Percentiles rank a stretch among this genome's conserved stretches.
Conservation (phyloP, 2,797 vertebrate genomes). For the Gadopsis bispinosus region DNA sequence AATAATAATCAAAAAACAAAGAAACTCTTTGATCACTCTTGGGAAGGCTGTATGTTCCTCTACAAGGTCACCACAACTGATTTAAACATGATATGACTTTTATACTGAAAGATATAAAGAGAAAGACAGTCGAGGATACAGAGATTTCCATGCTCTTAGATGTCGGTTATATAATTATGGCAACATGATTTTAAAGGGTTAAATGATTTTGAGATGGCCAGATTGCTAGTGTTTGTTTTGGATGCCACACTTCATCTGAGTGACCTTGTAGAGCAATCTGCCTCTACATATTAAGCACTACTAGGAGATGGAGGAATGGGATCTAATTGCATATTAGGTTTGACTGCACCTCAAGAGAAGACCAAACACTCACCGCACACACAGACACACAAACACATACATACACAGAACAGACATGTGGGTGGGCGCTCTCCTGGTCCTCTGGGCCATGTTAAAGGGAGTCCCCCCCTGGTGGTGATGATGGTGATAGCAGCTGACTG, state of each 20-base stretch:
- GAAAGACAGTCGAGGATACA: conserved; percentile 61
- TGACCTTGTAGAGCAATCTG: conserved; percentile 82
- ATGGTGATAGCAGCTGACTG: conserved; percentile 78
- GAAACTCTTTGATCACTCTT: conserved; percentile 81
- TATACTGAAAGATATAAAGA: conserved; percentile 74
- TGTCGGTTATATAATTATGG: conserved; percentile 71
- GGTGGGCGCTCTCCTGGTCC: conserved; percentile 83
- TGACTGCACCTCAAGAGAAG: conserved; percentile 87
- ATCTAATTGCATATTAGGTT: conserved; percentile 87
- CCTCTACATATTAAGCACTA: conserved; percentile 79
- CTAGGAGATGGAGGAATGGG: conserved; percentile 84
- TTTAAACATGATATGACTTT: conserved; percentile 73
- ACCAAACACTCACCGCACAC: conserved; percentile 79
- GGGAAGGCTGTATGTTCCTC: conserved; percentile 80
- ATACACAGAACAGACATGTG: conserved; percentile 81
- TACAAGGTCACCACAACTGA: conserved; percentile 79
- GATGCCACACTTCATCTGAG: conserved; percentile 63
- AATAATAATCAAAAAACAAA: conserved; percentile 32
- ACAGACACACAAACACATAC: conserved; percentile 69
- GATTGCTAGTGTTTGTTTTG: conserved; percentile 72
- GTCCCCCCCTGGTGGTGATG: conserved; percentile 78
- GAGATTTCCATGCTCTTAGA: conserved; percentile 73
- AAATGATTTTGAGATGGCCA: conserved; percentile 75
- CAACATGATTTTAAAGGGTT: conserved; percentile 83
- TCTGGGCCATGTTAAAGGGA: conserved; percentile 82